These are phyloP conservation scores for Microcebus griseorufus DNA, from an alignment of 2,113 vertebrate genomes.

Conservation along the genomic window DNA sequence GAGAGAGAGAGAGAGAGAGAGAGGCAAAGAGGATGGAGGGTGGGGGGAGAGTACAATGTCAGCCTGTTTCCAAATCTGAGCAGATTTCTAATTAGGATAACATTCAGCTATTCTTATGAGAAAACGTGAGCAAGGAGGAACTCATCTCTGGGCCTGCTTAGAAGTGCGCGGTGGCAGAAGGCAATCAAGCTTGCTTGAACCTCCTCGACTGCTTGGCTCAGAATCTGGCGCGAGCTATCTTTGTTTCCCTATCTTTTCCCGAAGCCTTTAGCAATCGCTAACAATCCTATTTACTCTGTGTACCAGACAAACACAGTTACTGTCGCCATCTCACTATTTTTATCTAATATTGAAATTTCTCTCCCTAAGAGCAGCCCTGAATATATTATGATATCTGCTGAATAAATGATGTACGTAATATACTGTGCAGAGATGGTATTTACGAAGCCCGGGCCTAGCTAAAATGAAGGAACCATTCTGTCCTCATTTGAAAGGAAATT, in stretches of 20 bases:
- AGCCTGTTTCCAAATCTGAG: conserved; percentile 61
- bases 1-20: neutral
- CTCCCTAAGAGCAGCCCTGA: conserved; percentile 77
- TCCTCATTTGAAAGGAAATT: conserved; percentile 76
- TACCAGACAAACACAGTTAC: conserved; percentile 74
- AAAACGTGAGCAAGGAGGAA: neutral
- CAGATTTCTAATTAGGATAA: conserved; percentile 80
- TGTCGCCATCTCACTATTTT: conserved; percentile 80
- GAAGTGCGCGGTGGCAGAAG: conserved; percentile 13
- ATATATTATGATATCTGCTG: conserved; percentile 83
- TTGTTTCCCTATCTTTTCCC: conserved; percentile 52
- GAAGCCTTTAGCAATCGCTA: conserved; percentile 73
- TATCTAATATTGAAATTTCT: conserved; percentile 83
- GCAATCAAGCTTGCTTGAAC: conserved; percentile 55
- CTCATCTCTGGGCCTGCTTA: neutral
- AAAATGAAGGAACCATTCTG: conserved; percentile 71
- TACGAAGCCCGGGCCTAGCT: conserved; percentile 61
- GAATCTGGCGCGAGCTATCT: neutral
- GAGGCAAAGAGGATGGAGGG: neutral
- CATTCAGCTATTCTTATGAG: conserved; percentile 61
- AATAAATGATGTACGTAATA: conserved; percentile 80
- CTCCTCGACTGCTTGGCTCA: neutral
- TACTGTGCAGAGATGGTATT: conserved; percentile 59
- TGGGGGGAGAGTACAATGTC: neutral
- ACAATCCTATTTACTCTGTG: conserved; percentile 78